phyloP scores from a whole-genome alignment of 1,140 invertebrate genomes.

The Gerris buenoi region DNA sequence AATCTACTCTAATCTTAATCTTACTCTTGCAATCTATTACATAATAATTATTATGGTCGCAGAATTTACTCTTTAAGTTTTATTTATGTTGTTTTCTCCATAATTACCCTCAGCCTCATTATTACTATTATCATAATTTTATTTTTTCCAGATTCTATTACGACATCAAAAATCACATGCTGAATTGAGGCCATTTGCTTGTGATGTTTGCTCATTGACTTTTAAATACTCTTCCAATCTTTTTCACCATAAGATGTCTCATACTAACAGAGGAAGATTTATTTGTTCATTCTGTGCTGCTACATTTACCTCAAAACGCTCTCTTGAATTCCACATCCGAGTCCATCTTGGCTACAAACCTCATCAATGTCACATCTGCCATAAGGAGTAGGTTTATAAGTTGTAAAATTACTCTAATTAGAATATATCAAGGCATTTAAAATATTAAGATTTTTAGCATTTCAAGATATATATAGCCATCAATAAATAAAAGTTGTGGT shows the following conservation, averaged over 20 bases:
- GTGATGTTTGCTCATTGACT: neutral
- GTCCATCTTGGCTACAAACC: constrained; percentile 3
- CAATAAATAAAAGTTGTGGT: too few species aligned
- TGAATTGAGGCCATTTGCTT: neutral
- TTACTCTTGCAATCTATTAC: too few species aligned
- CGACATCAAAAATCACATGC: neutral
- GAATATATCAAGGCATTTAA: too few species aligned
- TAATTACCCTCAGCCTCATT: too few species aligned
- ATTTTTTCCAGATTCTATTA: neutral
- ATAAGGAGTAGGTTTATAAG: constrained; percentile 35
- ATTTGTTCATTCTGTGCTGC: constrained; percentile 6
- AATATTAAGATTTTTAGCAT: too few species aligned
- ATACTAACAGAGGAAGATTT: neutral
- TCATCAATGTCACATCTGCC: constrained; percentile 5
- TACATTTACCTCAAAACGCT: neutral
- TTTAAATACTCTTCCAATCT: neutral
- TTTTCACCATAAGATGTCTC: neutral
- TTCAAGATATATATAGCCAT: too few species aligned
- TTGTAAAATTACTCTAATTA: too few species aligned
- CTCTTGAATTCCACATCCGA: constrained; percentile 9
- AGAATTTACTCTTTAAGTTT: too few species aligned
- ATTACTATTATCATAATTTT: too few species aligned
- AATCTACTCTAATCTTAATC: too few species aligned
- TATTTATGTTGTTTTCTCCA: too few species aligned
- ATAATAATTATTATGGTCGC: too few species aligned